phyloP scores from a whole-genome alignment of 2,113 vertebrate genomes.

The Megaptera novaeangliae region DNA sequence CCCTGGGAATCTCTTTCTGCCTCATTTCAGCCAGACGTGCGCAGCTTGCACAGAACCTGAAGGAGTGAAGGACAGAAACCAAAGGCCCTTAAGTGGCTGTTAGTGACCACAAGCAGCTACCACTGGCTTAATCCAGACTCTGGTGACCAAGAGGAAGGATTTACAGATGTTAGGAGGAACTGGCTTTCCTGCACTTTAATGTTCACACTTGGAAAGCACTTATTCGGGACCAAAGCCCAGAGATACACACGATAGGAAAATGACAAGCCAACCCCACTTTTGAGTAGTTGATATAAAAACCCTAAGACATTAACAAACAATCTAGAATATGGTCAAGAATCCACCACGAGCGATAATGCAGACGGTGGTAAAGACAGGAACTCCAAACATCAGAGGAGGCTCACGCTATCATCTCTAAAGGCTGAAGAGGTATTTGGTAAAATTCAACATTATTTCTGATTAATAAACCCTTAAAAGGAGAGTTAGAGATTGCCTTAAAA shows the following conservation, averaged over 20 bases:
- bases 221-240: neutral
- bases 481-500: neutral
- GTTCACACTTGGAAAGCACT: neutral
- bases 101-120: fast-evolving
- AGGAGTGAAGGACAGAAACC: fast-evolving
- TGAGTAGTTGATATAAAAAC: neutral
- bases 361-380: neutral
- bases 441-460: neutral
- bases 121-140: neutral
- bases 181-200: neutral
- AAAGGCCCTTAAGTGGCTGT: fast-evolving
- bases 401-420: neutral
- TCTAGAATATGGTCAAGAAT: neutral
- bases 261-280: neutral
- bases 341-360: neutral
- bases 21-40: slow-evolving; percentile 81
- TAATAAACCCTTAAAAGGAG: neutral
- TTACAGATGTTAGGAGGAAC: neutral
- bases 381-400: too few relatives aligned
- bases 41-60: slow-evolving; percentile 92
- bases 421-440: neutral
- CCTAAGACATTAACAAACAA: neutral
- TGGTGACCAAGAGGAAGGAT: neutral
- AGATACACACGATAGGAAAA: neutral
- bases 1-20: slow-evolving; percentile 85